phyloP scores from a whole-genome alignment of 1,140 invertebrate species.

The Drosophila nasuta region DNA sequence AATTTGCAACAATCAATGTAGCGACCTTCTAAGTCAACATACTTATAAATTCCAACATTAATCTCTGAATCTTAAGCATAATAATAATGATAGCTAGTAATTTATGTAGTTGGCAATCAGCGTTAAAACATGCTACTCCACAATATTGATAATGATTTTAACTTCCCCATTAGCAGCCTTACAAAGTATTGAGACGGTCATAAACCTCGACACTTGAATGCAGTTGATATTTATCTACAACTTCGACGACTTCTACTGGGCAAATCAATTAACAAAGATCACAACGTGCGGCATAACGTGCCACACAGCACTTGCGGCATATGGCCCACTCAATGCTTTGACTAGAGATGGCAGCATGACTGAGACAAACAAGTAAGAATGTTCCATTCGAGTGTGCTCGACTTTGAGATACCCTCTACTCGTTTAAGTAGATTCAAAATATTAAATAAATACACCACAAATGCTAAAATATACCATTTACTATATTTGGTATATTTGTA shows the following conservation, averaged over 20 bases:
- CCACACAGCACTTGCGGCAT: constrained; percentile 12
- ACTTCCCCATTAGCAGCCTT: constrained; percentile 1
- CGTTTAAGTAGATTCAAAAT: too few relatives aligned
- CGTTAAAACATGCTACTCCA: background rate
- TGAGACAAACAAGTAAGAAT: background rate
- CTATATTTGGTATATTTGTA: too few relatives aligned
- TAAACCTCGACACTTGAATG: constrained; percentile 3
- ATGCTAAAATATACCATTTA: too few relatives aligned
- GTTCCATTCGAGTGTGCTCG: too few relatives aligned
- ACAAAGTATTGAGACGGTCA: background rate
- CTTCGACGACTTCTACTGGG: background rate
- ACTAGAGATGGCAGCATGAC: constrained; percentile 8
- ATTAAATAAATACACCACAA: too few relatives aligned
- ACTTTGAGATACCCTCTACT: too few relatives aligned
- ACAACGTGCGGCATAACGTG: constrained; percentile 9
- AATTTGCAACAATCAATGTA: background rate
- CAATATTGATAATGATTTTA: background rate
- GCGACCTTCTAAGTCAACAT: background rate
- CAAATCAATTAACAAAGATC: constrained; percentile 41
- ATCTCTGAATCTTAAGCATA: background rate
- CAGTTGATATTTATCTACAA: constrained; percentile 23
- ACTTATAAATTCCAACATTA: background rate
- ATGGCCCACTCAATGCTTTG: background rate
- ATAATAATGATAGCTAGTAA: background rate
- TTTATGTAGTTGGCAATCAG: background rate